Percentiles rank a stretch among this genome's conserved stretches.
Conservation (phyloP, 1,140 invertebrate species). For the Eupeodes corollae region DNA sequence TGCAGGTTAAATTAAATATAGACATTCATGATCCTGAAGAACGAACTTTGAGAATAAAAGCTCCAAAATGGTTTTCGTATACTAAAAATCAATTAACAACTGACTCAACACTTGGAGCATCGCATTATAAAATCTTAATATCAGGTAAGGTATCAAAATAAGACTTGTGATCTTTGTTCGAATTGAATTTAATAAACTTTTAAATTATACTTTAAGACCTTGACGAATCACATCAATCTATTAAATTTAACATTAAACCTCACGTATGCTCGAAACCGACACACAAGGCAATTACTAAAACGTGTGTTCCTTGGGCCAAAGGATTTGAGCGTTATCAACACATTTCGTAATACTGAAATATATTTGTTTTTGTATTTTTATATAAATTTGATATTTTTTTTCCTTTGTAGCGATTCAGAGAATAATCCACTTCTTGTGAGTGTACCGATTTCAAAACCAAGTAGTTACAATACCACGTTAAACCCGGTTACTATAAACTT, state of each 20-base stretch:
- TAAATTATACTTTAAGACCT: slow-evolving; percentile 29
- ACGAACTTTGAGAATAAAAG: slow-evolving; percentile 41
- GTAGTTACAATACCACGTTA: slow-evolving; percentile 22
- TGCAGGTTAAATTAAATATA: slow-evolving; percentile 48
- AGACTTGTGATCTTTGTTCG: slow-evolving; percentile 15
- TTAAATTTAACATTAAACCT: slow-evolving; percentile 45
- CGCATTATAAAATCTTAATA: slow-evolving; percentile 45
- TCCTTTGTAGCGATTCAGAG: slow-evolving; percentile 37
- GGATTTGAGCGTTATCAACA: slow-evolving; percentile 48
- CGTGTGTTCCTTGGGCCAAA: slow-evolving; percentile 51
- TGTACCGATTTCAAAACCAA: slow-evolving; percentile 37
- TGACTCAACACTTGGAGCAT: slow-evolving; percentile 42
- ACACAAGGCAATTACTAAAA: slow-evolving; percentile 46
- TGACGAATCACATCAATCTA: slow-evolving; percentile 46
- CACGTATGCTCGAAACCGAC: slow-evolving; percentile 33
- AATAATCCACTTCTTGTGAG: slow-evolving; percentile 40
- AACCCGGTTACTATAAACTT: slow-evolving; percentile 39
- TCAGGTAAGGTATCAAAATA: slow-evolving; percentile 9
- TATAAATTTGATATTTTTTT: slow-evolving; percentile 8
- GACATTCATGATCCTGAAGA: slow-evolving; percentile 50
- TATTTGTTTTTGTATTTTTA: slow-evolving; percentile 15
- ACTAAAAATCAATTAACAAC: slow-evolving; percentile 29
- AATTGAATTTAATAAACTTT: slow-evolving; percentile 3
- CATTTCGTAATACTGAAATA: slow-evolving; percentile 42
- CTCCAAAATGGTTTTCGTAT: slow-evolving; percentile 40